Evolutionary conservation across 2,113 vertebrate species (phyloP).

Genomic region (Semnopithecus entellus): DNA sequence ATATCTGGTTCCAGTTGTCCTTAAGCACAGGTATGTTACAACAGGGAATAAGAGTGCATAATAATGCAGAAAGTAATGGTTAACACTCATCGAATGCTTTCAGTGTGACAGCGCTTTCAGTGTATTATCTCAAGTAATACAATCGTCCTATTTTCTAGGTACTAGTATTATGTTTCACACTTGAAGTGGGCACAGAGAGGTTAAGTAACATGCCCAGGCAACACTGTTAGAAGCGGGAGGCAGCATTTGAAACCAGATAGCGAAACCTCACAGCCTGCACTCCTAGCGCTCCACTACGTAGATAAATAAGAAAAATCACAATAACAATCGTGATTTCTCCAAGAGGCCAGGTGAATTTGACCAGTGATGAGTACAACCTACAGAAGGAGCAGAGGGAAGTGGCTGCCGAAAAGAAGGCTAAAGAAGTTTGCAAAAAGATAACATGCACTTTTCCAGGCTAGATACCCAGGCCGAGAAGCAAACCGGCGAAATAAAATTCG

Average conservation of each 20-base stretch:
- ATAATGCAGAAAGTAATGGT: neutral
- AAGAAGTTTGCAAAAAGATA: neutral
- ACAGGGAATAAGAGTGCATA: neutral
- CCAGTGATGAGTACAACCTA: neutral
- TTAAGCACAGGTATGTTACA: neutral
- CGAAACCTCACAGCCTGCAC: neutral
- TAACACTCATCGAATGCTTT: neutral
- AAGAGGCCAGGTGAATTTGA: neutral
- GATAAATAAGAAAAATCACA: neutral
- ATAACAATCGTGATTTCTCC: neutral
- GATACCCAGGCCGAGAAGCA: neutral
- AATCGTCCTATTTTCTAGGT: neutral
- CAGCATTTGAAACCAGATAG: neutral
- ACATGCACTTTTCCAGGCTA: neutral
- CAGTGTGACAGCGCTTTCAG: neutral
- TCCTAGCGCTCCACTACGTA: neutral
- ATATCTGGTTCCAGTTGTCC: neutral
- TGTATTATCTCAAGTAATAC: neutral
- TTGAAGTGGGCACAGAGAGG: neutral
- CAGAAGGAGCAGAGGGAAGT: neutral
- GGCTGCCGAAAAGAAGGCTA: neutral
- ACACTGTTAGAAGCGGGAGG: neutral
- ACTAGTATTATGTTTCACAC: neutral
- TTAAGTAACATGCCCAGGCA: neutral
- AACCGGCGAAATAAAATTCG: fast-evolving